A percentile compares a stretch with the other conserved stretches of the same genome.
These are phyloP conservation scores for Charaxes varanes DNA, from an alignment of 1,140 invertebrate species.

Conservation along the genomic window DNA sequence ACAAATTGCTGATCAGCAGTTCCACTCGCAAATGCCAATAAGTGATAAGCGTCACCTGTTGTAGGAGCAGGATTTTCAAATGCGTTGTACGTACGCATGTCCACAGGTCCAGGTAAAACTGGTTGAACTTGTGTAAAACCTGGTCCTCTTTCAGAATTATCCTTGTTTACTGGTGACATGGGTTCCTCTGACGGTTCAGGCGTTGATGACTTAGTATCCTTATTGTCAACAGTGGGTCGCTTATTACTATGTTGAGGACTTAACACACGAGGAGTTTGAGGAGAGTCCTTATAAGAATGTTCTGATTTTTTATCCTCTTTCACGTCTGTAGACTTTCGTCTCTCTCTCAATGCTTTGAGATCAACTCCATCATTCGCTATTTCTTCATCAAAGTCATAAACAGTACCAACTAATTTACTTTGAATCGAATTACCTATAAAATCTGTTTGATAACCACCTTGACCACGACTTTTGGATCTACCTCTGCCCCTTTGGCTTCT, in stretches of 20 bases:
- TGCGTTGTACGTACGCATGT: slow-evolving; percentile 89
- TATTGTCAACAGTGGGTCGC: slow-evolving; percentile 34
- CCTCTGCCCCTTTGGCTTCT: slow-evolving; percentile 77
- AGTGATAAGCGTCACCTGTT: slow-evolving; percentile 67
- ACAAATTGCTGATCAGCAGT: slow-evolving; percentile 80
- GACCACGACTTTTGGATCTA: slow-evolving; percentile 82
- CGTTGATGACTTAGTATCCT: slow-evolving; percentile 41
- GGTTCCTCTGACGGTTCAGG: slow-evolving; percentile 35
- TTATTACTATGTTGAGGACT: slow-evolving; percentile 65
- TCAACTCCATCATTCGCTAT: slow-evolving; percentile 85
- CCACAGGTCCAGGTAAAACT: slow-evolving; percentile 86
- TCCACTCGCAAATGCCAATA: slow-evolving; percentile 78
- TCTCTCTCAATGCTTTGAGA: slow-evolving; percentile 85
- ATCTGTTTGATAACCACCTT: slow-evolving; percentile 46
- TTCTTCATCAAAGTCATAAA: slow-evolving; percentile 91
- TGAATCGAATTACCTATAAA: slow-evolving; percentile 75
- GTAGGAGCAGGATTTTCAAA: slow-evolving; percentile 49
- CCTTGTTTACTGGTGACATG: slow-evolving; percentile 36
- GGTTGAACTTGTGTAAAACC: slow-evolving; percentile 79
- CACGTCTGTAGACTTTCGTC: slow-evolving; percentile 83
- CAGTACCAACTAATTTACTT: slow-evolving; percentile 88
- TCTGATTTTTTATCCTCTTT: slow-evolving; percentile 79
- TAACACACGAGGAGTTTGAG: slow-evolving; percentile 74
- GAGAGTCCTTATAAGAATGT: slow-evolving; percentile 73
- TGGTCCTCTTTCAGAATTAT: slow-evolving; percentile 32